Percentiles rank a stretch among this genome's conserved stretches.
phyloP scores from a whole-genome alignment of 2,797 vertebrate species.

The Enteromius afrohamiltoni region DNA sequence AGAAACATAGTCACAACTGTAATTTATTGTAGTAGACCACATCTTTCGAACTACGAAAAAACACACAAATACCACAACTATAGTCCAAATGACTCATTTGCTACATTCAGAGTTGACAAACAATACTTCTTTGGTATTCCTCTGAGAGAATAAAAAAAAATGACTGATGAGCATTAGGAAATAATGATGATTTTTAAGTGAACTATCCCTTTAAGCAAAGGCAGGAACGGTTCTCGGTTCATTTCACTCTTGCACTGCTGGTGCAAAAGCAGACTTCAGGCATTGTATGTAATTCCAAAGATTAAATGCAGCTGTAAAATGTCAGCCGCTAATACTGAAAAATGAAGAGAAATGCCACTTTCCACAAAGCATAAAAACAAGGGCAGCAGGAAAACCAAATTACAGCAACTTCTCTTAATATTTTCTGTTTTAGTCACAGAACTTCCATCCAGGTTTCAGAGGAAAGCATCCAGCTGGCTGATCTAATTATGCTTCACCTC shows the following conservation, averaged over 20 bases:
- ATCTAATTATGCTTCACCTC: slow-evolving; percentile 44
- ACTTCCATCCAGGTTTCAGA: slow-evolving; percentile 22
- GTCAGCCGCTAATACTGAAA: slow-evolving; percentile 25
- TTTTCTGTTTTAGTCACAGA: slow-evolving; percentile 28
- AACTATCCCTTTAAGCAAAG: neutral
- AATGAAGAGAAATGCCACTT: slow-evolving; percentile 9
- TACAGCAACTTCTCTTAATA: neutral
- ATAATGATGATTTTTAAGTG: neutral
- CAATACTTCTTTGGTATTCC: neutral
- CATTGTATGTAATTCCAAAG: slow-evolving; percentile 12
- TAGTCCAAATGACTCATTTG: neutral
- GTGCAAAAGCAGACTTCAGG: slow-evolving; percentile 27
- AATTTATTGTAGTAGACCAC: neutral
- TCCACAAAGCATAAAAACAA: slow-evolving; percentile 18
- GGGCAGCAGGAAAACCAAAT: neutral
- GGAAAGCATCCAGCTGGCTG: slow-evolving; percentile 24
- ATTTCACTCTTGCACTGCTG: neutral
- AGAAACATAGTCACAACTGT: neutral
- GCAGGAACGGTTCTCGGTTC: neutral
- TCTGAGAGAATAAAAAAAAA: neutral
- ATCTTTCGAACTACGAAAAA: neutral
- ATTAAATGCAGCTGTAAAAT: slow-evolving; percentile 40
- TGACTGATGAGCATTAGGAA: neutral
- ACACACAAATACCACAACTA: neutral
- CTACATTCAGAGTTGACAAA: neutral